A percentile compares a stretch with the other conserved stretches of the same genome.
These are phyloP conservation scores for Netelia fuscicornis DNA, from an alignment of 2,888 invertebrate genomes.

Conservation along the genomic window DNA sequence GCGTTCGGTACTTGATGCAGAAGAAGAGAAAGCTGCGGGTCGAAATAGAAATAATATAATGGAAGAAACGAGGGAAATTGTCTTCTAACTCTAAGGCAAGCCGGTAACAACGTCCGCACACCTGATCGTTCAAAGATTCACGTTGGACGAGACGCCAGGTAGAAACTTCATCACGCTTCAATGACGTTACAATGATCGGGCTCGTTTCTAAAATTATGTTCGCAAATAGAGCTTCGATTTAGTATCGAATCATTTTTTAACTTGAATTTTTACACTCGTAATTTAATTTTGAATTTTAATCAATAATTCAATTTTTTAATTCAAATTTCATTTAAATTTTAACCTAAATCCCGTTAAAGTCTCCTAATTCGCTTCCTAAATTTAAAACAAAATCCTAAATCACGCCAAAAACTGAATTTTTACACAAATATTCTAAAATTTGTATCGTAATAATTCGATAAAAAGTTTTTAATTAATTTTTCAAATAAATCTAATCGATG, in stretches of 20 bases:
- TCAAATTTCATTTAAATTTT: background rate
- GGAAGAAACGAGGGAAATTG: slow-evolving; percentile 36
- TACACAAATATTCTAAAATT: no score
- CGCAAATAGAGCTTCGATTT: background rate
- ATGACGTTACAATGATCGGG: slow-evolving; percentile 22
- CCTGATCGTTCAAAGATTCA: slow-evolving; percentile 36
- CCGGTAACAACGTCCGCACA: slow-evolving; percentile 23
- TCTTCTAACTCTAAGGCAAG: background rate
- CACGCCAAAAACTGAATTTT: no score
- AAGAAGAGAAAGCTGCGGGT: slow-evolving; percentile 60
- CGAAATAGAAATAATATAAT: slow-evolving; percentile 45
- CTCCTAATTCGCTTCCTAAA: no score
- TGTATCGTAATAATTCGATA: no score
- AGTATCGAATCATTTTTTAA: background rate
- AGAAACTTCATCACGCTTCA: slow-evolving; percentile 37
- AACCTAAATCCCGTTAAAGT: background rate
- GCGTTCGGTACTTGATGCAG: slow-evolving; percentile 37
- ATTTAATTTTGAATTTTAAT: background rate
- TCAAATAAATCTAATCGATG: no score
- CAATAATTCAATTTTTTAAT: background rate
- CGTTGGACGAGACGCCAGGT: slow-evolving; percentile 18
- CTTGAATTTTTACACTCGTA: background rate
- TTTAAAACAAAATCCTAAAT: no score
- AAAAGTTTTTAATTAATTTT: no score
- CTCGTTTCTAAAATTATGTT: background rate